phyloP scores from a whole-genome alignment of 1,140 invertebrate genomes.

The Latrodectus geometricus region DNA sequence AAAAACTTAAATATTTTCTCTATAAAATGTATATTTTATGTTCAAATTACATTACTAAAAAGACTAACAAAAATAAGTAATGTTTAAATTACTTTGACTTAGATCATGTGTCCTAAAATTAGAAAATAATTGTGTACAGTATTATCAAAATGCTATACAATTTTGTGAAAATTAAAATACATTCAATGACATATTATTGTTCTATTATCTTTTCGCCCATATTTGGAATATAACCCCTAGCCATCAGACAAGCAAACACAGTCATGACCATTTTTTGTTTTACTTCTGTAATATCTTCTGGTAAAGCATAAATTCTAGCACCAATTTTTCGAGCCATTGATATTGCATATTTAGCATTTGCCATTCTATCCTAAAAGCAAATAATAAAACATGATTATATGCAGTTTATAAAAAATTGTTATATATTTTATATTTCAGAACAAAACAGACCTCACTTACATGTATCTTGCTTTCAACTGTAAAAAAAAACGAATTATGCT shows the following conservation, averaged over 20 bases:
- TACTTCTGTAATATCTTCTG: slow-evolving; percentile 99
- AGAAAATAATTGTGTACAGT: background rate
- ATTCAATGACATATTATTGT: background rate
- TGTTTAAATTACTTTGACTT: background rate
- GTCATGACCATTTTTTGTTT: slow-evolving; percentile 99
- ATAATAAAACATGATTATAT: background rate
- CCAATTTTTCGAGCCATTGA: slow-evolving; percentile 97
- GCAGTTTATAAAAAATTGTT: background rate
- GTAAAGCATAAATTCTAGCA: slow-evolving; percentile 95
- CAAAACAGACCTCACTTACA: no score
- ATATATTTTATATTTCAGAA: no score
- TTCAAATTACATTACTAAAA: background rate
- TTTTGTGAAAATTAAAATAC: background rate
- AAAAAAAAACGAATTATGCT: no score
- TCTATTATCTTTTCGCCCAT: slow-evolving; percentile 72
- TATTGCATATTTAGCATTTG: slow-evolving; percentile 99
- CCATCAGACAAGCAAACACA: slow-evolving; percentile 98
- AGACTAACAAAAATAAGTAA: background rate
- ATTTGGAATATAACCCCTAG: slow-evolving; percentile 91
- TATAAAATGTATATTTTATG: background rate
- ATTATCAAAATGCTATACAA: background rate
- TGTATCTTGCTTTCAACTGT: no score
- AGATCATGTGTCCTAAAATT: background rate
- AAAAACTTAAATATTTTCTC: background rate
- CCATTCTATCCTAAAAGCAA: slow-evolving; percentile 83